Evolutionary conservation across 2,888 invertebrate genomes (phyloP).

Genomic region (Trachelus stipa): DNA sequence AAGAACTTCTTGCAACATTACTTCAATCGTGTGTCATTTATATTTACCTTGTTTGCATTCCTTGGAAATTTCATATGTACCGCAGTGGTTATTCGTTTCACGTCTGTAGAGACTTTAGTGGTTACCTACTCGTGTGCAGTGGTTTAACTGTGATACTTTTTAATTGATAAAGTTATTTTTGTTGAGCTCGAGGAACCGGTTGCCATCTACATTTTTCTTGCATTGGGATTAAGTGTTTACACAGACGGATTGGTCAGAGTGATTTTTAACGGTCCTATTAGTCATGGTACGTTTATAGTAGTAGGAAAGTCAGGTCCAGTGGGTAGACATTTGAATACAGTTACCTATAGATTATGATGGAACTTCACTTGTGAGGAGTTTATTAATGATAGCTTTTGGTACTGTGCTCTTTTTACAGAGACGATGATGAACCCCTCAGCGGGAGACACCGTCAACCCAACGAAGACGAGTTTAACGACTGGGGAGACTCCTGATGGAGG

Average conservation of each 20-base stretch:
- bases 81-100: not conserved
- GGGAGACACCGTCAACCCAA: constrained; percentile 59
- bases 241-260: not conserved
- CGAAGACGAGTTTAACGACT: constrained; percentile 38
- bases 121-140: not conserved
- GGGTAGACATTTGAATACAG: not conserved
- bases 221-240: not conserved
- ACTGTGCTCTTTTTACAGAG: constrained; percentile 1
- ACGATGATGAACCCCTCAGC: constrained; percentile 51
- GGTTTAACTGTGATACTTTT: not conserved
- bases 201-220: not conserved
- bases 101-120: not conserved
- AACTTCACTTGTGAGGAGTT: not conserved
- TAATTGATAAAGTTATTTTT: not conserved
- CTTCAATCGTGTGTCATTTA: not conserved
- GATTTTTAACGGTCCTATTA: not conserved
- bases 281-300: not conserved
- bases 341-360: not conserved
- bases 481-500: constrained; percentile 26
- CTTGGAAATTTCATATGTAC: not conserved
- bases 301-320: not conserved
- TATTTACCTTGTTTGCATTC: not conserved
- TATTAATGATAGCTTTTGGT: not conserved
- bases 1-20: too few species aligned
- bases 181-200: not conserved